These are phyloP conservation scores for Pheosia gnoma DNA, from an alignment of 2,888 invertebrate species.

Conservation along the genomic window DNA sequence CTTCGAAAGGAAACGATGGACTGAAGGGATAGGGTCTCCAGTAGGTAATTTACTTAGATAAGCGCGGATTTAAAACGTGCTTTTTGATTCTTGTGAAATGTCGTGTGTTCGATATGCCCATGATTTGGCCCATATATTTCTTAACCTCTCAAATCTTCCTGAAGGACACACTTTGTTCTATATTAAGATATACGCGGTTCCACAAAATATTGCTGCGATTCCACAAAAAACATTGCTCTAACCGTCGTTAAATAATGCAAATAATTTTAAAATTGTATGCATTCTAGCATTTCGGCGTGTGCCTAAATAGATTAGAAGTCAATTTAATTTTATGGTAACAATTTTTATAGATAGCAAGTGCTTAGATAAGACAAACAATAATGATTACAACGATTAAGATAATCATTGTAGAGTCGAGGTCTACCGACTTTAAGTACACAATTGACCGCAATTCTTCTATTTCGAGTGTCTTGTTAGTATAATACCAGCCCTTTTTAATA, in stretches of 20 bases:
- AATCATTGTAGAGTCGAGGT: constrained; percentile 15
- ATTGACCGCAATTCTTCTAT: constrained; percentile 22
- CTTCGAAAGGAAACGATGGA: too few relatives aligned
- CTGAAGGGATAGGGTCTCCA: too few relatives aligned
- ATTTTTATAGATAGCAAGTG: constrained; percentile 19
- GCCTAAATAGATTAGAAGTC: constrained; percentile 14
- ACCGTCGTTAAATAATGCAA: not conserved
- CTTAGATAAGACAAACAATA: constrained; percentile 32
- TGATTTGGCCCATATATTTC: too few relatives aligned
- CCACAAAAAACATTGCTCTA: not conserved
- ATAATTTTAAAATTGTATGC: not conserved
- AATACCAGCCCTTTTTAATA: too few relatives aligned
- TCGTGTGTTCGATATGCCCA: too few relatives aligned
- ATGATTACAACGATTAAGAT: constrained; percentile 32
- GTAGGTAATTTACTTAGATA: too few relatives aligned
- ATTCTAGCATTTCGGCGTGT: constrained; percentile 9
- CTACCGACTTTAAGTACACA: constrained; percentile 7
- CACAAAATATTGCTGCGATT: too few relatives aligned
- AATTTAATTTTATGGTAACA: constrained; percentile 26
- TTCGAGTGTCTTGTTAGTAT: not conserved
- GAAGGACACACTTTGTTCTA: too few relatives aligned
- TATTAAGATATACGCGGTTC: too few relatives aligned
- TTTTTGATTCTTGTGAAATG: too few relatives aligned
- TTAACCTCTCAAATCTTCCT: too few relatives aligned
- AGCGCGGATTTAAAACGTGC: too few relatives aligned